A percentile compares a stretch with the other conserved stretches of the same genome.
Conservation (phyloP, 2,888 invertebrate genomes). For the Dastarcus helophoroides region DNA sequence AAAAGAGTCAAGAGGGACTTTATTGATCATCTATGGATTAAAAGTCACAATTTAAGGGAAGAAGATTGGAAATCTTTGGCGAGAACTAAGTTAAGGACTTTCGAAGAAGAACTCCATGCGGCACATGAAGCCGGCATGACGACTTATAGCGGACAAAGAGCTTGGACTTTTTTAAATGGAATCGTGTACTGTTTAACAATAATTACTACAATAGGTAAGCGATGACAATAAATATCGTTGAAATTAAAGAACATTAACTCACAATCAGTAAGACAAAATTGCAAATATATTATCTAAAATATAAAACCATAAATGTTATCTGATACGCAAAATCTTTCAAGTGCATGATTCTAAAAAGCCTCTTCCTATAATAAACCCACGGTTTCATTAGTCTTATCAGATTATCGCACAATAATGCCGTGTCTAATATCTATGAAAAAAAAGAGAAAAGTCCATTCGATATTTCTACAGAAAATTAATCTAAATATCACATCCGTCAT, state of each 20-base stretch:
- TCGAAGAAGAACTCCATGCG: slow-evolving; percentile 74
- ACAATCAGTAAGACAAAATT: no score
- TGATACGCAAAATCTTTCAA: no score
- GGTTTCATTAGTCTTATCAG: no score
- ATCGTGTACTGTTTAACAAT: slow-evolving; percentile 78
- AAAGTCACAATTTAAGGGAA: slow-evolving; percentile 70
- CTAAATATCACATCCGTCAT: no score
- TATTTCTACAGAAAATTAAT: no score
- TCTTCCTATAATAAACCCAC: no score
- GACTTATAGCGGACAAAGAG: slow-evolving; percentile 70
- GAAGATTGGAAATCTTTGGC: slow-evolving; percentile 87
- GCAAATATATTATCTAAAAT: no score
- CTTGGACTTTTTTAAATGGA: slow-evolving; percentile 82
- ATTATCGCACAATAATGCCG: no score
- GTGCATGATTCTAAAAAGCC: no score
- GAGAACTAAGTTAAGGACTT: slow-evolving; percentile 64
- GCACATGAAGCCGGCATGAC: slow-evolving; percentile 78
- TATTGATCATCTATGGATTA: slow-evolving; percentile 69
- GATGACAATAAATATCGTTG: slow-evolving; percentile 1
- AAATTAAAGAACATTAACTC: slow-evolving; percentile 1
- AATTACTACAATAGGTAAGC: slow-evolving; percentile 81
- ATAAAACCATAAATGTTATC: no score
- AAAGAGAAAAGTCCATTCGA: no score
- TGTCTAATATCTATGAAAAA: no score
- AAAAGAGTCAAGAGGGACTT: slow-evolving; percentile 79